Evolutionary conservation across 2,797 vertebrate genomes (phyloP).

Genomic region (Pseudopleuronectes americanus): DNA sequence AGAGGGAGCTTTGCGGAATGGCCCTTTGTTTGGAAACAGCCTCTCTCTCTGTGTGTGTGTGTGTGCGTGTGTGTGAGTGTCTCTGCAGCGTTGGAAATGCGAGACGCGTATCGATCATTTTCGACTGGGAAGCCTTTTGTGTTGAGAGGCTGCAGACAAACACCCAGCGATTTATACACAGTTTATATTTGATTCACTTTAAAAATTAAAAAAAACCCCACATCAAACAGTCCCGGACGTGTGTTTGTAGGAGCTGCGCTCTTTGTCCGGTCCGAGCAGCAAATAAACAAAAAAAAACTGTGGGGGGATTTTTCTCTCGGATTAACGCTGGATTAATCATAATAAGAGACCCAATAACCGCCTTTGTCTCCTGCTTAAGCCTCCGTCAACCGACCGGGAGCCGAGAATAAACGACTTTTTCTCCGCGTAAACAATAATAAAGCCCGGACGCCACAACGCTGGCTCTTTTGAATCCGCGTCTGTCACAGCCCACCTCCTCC

Average conservation of each 20-base stretch:
- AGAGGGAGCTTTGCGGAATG: slow-evolving; percentile 70
- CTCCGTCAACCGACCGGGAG: slow-evolving; percentile 36
- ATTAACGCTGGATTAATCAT: slow-evolving; percentile 82
- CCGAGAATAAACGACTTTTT: slow-evolving; percentile 60
- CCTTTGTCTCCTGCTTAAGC: slow-evolving; percentile 67
- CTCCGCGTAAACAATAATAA: slow-evolving; percentile 48
- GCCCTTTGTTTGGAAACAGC: slow-evolving; percentile 83
- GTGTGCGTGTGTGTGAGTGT: slow-evolving; percentile 12
- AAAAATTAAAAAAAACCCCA: background rate
- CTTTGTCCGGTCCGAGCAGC: slow-evolving; percentile 83
- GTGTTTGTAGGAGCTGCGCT: slow-evolving; percentile 62
- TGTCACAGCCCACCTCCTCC: slow-evolving; percentile 58
- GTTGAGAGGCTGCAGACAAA: slow-evolving; percentile 54
- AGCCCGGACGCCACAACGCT: slow-evolving; percentile 57
- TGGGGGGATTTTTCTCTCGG: slow-evolving; percentile 69
- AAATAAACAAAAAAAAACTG: slow-evolving; percentile 82
- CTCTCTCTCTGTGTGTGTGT: slow-evolving; percentile 40
- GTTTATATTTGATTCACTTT: slow-evolving; percentile 27
- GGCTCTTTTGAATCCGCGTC: slow-evolving; percentile 78
- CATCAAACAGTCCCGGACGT: slow-evolving; percentile 27
- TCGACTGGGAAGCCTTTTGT: slow-evolving; percentile 82
- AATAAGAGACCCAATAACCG: slow-evolving; percentile 77
- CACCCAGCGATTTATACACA: slow-evolving; percentile 31
- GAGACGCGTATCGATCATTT: slow-evolving; percentile 82
- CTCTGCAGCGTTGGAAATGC: slow-evolving; percentile 76